These are phyloP conservation scores for Lasioglossum zephyrum DNA, from an alignment of 2,888 invertebrate species.

Conservation along the genomic window DNA sequence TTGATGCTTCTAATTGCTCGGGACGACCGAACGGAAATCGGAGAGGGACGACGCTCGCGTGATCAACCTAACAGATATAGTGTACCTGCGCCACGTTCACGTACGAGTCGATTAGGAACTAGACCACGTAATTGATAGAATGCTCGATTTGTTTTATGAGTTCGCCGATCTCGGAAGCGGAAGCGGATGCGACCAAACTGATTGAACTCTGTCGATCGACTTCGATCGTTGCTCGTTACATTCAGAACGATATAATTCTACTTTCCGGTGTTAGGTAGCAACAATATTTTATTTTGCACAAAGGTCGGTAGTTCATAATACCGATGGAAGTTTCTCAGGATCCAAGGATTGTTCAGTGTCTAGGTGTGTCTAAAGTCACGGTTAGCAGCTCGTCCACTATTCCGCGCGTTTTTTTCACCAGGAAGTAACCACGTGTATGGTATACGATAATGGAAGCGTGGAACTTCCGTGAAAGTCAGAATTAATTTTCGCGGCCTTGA, in stretches of 20 bases:
- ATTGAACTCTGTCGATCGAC: background rate
- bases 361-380: background rate
- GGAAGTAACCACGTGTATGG: background rate
- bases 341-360: background rate
- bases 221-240: background rate
- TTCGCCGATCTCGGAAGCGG: background rate
- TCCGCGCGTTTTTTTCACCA: background rate
- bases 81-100: background rate
- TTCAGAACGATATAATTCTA: background rate
- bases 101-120: conserved; percentile 42
- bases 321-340: background rate
- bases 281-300: background rate
- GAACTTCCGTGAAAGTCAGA: conserved; percentile 26
- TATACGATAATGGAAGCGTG: background rate
- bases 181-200: background rate
- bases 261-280: background rate
- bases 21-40: conserved; percentile 46
- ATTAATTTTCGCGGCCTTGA: conserved; percentile 28
- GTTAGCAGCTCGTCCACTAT: background rate
- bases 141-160: conserved; percentile 26
- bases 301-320: background rate
- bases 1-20: conserved; percentile 65
- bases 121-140: conserved; percentile 39
- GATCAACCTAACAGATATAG: conserved; percentile 51
- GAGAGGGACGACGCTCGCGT: conserved; percentile 18